Base-by-base conservation (phyloP, 2,888 invertebrate species). In the Drosophila demipolita region DNA sequence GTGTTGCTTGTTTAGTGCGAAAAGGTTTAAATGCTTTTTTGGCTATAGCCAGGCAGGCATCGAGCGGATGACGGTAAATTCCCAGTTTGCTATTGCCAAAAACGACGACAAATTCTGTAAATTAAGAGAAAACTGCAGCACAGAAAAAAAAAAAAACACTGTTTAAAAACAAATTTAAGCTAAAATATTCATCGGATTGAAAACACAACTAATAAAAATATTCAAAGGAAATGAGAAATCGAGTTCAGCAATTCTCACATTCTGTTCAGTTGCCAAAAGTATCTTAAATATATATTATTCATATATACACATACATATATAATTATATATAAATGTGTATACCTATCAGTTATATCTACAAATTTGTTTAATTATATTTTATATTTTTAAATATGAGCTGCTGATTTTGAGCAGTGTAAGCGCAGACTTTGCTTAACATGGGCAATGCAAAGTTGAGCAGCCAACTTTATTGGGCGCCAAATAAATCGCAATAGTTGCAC, bases 1-100 rank as follows among this genome's bases (percentile, higher is more conserved):
- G n/a, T 0, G 23, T 15, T n/a, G 32, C 29, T 6, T 15, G 23
- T 23, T 15, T 15, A 8, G 26, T 15, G 20, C 17, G 17, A 8
- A 48, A 7, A 33, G 11, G 58, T 36, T 42, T 61, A 63, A 62
- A 29, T 75, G 74, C 59, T 53, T 60, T 71, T 45, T 71, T 71
- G 59, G 48, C 57, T 53, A 60, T 40, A n/a, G 7, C 29, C 9
- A n/a, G 6, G 12, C 20, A 8, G 54, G 2, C 29, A 23, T 32
- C 26, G 29, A 5, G 32, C 33, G 38, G n/a, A 32, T 35, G 23
- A 3, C 32, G 40, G 9, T 5, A 53, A 33, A 26, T 49, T 36
- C 1, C 57, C 20, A 29, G 48, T n/a, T 49, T 50, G 32, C 1
- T 38, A 40, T 29, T 64, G 55, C 50, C 65, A 50, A 67, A 63